Evolutionary conservation across 2,113 vertebrate genomes (phyloP).

Genomic region (Elgaria multicarinata): DNA sequence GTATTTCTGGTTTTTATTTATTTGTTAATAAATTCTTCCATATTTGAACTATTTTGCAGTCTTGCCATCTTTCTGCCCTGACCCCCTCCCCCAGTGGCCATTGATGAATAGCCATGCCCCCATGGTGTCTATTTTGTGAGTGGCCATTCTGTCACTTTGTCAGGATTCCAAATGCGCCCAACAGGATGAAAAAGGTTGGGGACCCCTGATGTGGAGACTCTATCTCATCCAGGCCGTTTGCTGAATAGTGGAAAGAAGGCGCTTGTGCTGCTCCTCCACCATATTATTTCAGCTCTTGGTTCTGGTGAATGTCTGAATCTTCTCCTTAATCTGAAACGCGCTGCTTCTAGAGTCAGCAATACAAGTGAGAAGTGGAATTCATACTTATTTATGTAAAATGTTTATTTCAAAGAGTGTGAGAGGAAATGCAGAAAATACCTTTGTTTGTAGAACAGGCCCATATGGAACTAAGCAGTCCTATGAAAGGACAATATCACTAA

Average conservation of each 20-base stretch:
- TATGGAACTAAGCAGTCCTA: not conserved
- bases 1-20: no score
- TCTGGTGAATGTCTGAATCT: not conserved
- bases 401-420: not conserved
- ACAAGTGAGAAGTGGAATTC: not conserved
- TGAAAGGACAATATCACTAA: not conserved
- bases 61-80: no score
- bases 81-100: no score
- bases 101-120: no score
- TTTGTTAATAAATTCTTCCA: no score
- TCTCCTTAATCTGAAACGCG: not conserved
- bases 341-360: not conserved
- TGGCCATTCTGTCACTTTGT: no score
- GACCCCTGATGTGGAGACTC: no score
- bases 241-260: not conserved
- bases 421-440: not conserved
- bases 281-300: not conserved
- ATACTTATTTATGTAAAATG: not conserved
- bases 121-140: no score
- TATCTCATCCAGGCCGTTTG: not conserved
- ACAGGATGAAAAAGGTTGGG: no score
- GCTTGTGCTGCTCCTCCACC: not conserved
- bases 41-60: no score
- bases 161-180: no score
- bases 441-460: not conserved